Conservation (phyloP, 37 sponge, comb jelly and placozoan species). For the Hexactinellida sp. region DNA sequence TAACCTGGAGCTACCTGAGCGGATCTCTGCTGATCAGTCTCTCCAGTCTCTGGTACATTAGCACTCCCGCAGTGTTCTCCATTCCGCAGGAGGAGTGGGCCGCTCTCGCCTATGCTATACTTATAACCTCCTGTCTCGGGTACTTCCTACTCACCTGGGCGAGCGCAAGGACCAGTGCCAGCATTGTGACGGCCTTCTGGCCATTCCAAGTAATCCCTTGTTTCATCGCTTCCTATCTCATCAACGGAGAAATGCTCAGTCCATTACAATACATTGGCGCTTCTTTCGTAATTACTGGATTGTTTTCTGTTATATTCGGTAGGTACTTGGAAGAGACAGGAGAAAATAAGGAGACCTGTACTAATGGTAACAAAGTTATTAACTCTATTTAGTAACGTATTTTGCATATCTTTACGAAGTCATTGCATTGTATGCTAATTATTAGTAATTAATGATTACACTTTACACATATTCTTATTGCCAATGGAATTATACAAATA, state of each 20-base stretch:
- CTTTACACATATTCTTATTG: no score
- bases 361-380: no score
- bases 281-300: conserved; percentile 35
- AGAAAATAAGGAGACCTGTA: no score
- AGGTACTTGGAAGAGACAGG: conserved; percentile 47
- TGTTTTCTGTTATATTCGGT: conserved; percentile 37
- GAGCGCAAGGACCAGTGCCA: conserved; percentile 37
- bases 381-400: no score
- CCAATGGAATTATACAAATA: no score
- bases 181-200: conserved; percentile 73
- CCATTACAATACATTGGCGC: conserved; percentile 53
- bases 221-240: conserved; percentile 26
- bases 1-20: conserved; percentile 52
- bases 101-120: conserved; percentile 56
- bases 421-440: no score
- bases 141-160: conserved; percentile 67
- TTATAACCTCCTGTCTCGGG: conserved; percentile 60
- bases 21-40: conserved; percentile 63
- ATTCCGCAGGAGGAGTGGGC: conserved; percentile 27
- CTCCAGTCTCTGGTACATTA: conserved; percentile 24
- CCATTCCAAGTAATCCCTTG: conserved; percentile 54
- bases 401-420: no score
- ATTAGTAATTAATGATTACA: no score
- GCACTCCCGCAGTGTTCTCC: no score
- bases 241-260: conserved; percentile 26